phyloP scores from a whole-genome alignment of 2,797 vertebrate species.

The Molothrus ater region DNA sequence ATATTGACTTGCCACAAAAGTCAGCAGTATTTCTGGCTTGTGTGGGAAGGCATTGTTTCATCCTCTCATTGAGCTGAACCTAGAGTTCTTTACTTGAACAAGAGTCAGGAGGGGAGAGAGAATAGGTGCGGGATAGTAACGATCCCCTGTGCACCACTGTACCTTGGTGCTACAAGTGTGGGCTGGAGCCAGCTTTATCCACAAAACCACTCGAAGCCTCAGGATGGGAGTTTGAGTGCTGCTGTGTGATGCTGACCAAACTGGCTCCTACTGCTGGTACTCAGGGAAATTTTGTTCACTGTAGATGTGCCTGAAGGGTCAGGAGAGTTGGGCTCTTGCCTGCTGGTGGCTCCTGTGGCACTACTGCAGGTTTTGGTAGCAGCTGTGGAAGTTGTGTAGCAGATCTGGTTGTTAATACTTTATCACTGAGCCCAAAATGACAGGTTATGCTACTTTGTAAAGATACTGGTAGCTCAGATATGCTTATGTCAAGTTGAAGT shows the following conservation, averaged over 20 bases:
- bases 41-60: background rate
- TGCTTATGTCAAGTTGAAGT: background rate
- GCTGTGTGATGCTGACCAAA: background rate
- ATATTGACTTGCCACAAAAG: background rate
- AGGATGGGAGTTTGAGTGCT: background rate
- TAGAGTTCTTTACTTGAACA: background rate
- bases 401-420: background rate
- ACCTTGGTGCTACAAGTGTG: background rate
- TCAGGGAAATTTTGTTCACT: background rate
- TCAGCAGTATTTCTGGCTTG: background rate
- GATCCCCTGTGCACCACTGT: fast-evolving
- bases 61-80: background rate
- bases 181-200: background rate
- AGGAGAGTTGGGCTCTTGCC: background rate
- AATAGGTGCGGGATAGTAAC: fast-evolving
- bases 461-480: background rate
- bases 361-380: background rate
- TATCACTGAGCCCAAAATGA: background rate
- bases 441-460: background rate
- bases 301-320: background rate
- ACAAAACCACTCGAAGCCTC: background rate
- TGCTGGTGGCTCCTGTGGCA: background rate
- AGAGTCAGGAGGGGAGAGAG: background rate
- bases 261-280: background rate
- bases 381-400: background rate